Percentiles rank a stretch among this genome's conserved stretches.
phyloP scores from a whole-genome alignment of 1,140 invertebrate species.

The Drosophila novamexicana region DNA sequence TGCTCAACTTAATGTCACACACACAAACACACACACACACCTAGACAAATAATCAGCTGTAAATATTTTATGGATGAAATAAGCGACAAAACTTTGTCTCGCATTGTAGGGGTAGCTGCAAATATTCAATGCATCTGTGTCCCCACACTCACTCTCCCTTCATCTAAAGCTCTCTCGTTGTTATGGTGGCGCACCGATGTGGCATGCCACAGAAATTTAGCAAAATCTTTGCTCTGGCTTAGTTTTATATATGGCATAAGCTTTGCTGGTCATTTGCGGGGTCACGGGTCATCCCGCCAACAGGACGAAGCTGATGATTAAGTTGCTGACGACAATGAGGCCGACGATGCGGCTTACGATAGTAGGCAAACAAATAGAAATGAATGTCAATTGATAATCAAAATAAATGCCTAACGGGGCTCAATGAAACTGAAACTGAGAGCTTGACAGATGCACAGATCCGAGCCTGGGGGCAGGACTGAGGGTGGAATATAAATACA shows the following conservation, averaged over 20 bases:
- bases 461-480: too few species aligned
- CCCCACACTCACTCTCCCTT: too few species aligned
- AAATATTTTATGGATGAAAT: slow-evolving; percentile 68
- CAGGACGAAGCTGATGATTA: background rate
- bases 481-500: too few species aligned
- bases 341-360: slow-evolving; percentile 62
- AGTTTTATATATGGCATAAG: slow-evolving; percentile 34
- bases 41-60: slow-evolving; percentile 67
- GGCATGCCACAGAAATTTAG: slow-evolving; percentile 43
- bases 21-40: slow-evolving; percentile 3
- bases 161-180: background rate
- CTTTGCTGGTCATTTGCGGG: slow-evolving; percentile 53
- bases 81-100: slow-evolving; percentile 44
- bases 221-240: slow-evolving; percentile 22
- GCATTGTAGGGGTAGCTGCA: slow-evolving; percentile 10
- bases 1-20: slow-evolving; percentile 46
- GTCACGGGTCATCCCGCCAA: slow-evolving; percentile 6
- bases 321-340: slow-evolving; percentile 17
- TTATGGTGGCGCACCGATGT: slow-evolving; percentile 33
- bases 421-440: slow-evolving; percentile 2
- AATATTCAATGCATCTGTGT: background rate
- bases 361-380: slow-evolving; percentile 79
- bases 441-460: slow-evolving; percentile 35
- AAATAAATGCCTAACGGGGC: slow-evolving; percentile 70
- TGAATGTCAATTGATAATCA: slow-evolving; percentile 81